Conservation (phyloP, 2,113 vertebrate species). For the Onychorhynchus coronatus region DNA sequence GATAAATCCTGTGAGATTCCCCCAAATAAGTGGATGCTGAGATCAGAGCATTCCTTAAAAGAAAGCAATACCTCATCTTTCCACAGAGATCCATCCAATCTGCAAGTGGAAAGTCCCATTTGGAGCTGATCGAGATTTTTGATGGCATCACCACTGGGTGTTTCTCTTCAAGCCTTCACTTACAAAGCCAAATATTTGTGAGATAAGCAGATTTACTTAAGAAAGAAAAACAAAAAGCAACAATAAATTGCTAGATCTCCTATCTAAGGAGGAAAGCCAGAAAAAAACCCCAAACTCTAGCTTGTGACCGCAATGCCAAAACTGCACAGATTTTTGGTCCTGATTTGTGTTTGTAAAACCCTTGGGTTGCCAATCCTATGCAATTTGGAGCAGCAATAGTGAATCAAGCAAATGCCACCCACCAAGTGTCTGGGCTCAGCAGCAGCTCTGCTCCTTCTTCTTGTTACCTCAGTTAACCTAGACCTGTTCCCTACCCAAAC, state of each 20-base stretch:
- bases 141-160: background rate
- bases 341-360: background rate
- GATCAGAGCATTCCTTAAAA: background rate
- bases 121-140: background rate
- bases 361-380: background rate
- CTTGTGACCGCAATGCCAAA: background rate
- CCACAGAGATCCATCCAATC: background rate
- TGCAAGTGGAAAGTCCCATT: background rate
- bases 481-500: constrained; percentile 38
- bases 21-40: background rate
- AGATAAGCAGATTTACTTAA: background rate
- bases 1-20: background rate
- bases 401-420: constrained; percentile 47
- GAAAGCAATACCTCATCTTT: background rate
- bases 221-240: background rate
- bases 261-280: background rate
- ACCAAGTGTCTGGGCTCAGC: constrained; percentile 25
- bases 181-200: background rate
- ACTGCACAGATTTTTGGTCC: background rate
- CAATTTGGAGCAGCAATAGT: background rate
- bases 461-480: constrained; percentile 55
- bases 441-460: constrained; percentile 26
- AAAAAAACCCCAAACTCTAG: background rate
- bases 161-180: background rate
- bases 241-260: background rate